phyloP scores from a whole-genome alignment of 2,797 vertebrate species.

The Girardinus metallicus region DNA sequence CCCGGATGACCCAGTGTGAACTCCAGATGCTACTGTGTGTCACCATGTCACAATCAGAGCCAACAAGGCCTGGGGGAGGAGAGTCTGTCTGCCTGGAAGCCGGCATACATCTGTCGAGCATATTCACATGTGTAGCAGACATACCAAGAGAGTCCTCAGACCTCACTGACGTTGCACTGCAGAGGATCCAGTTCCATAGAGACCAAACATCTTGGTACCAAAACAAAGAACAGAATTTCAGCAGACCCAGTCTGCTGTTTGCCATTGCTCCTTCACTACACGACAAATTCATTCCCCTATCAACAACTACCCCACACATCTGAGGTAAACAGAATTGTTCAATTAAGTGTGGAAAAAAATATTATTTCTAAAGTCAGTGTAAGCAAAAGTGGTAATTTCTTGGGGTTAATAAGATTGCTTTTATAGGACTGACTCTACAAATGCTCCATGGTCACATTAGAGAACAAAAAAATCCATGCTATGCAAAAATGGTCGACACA shows the following conservation, averaged over 20 bases:
- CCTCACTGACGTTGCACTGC: slow-evolving; percentile 61
- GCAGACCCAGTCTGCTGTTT: slow-evolving; percentile 39
- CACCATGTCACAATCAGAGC: slow-evolving; percentile 78
- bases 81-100: slow-evolving; percentile 74
- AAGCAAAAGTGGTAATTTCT: not conserved
- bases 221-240: slow-evolving; percentile 60
- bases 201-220: slow-evolving; percentile 60
- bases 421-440: slow-evolving; percentile 44
- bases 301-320: slow-evolving; percentile 5
- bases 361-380: not conserved
- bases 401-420: slow-evolving; percentile 49
- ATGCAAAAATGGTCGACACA: not conserved
- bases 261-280: slow-evolving; percentile 66
- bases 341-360: slow-evolving; percentile 49
- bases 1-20: slow-evolving; percentile 78
- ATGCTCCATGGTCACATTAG: slow-evolving; percentile 48
- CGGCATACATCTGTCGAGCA: slow-evolving; percentile 84
- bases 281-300: slow-evolving; percentile 51
- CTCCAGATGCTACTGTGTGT: slow-evolving; percentile 83
- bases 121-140: slow-evolving; percentile 78
- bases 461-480: slow-evolving; percentile 38
- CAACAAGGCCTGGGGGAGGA: slow-evolving; percentile 76
- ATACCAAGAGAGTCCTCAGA: slow-evolving; percentile 66
- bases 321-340: slow-evolving; percentile 52
- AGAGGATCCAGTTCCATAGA: slow-evolving; percentile 55